Conservation (phyloP, 1,140 invertebrate species). For the Trialeurodes vaporariorum region DNA sequence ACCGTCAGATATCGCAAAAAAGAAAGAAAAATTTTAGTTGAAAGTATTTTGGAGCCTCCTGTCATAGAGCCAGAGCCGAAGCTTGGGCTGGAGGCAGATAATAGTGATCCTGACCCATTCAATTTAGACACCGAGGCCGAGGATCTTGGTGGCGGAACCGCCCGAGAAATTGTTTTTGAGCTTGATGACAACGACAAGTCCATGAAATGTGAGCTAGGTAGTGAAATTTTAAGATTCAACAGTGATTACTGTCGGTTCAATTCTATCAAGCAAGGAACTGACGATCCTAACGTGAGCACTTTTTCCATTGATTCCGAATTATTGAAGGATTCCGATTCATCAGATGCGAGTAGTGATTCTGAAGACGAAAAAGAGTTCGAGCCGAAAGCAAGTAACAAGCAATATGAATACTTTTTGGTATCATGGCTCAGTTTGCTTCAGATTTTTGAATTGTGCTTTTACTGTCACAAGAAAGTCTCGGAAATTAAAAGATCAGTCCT, state of each 20-base stretch:
- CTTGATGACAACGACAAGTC: conserved; percentile 6
- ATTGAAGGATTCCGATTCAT: not conserved
- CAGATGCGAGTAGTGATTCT: conserved; percentile 3
- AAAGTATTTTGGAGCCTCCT: not conserved
- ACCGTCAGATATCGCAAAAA: conserved; percentile 1
- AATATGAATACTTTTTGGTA: conserved; percentile 2
- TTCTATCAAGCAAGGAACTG: conserved; percentile 6
- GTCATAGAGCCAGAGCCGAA: not conserved
- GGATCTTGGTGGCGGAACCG: too few relatives aligned
- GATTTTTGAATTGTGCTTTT: conserved; percentile 6
- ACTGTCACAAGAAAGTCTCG: conserved; percentile 1
- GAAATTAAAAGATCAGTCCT: conserved; percentile 1
- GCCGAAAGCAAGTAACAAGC: too few relatives aligned
- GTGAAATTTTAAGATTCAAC: conserved; percentile 5
- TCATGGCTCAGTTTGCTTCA: conserved; percentile 6
- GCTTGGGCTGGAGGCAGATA: not conserved
- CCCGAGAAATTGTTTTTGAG: not conserved
- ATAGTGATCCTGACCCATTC: too few relatives aligned
- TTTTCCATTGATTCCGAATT: conserved; percentile 1
- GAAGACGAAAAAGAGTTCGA: too few relatives aligned
- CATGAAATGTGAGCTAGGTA: conserved; percentile 8
- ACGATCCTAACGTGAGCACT: not conserved
- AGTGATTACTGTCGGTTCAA: conserved; percentile 1
- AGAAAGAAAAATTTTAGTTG: not conserved
- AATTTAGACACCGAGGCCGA: too few relatives aligned